phyloP scores from a whole-genome alignment of 2,888 invertebrate species.

The Heliconius aoede region DNA sequence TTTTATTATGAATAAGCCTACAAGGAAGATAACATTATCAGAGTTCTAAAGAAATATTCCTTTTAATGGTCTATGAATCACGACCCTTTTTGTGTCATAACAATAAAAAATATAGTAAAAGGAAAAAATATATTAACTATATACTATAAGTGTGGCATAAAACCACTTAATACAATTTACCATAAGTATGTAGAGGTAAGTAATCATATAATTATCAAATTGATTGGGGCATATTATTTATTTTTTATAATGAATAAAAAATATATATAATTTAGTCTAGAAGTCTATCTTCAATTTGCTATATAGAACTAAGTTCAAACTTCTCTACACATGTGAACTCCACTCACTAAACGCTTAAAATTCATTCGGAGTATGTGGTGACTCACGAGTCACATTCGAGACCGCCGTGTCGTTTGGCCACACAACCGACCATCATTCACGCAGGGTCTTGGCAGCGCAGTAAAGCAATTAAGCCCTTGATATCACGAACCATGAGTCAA shows the following conservation, averaged over 20 bases:
- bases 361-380: not conserved
- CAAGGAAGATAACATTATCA: conserved; percentile 21
- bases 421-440: conserved; percentile 39
- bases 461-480: conserved; percentile 49
- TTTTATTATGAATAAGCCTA: conserved; percentile 27
- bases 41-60: conserved; percentile 34
- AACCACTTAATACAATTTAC: conserved; percentile 3
- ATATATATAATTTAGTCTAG: not conserved
- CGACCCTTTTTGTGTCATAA: conserved; percentile 41
- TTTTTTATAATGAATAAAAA: not conserved
- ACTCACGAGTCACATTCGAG: conserved; percentile 7
- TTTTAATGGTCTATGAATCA: conserved; percentile 48
- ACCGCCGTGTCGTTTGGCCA: conserved; percentile 41
- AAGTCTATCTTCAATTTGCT: not conserved
- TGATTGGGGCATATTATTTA: not conserved
- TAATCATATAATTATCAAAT: not conserved
- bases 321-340: not conserved
- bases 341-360: not conserved
- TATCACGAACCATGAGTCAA: conserved; percentile 52
- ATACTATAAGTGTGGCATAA: not conserved
- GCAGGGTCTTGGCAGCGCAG: conserved; percentile 47
- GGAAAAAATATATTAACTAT: conserved; percentile 21
- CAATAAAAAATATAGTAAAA: conserved; percentile 36
- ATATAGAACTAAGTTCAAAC: not conserved
- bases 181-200: not conserved